A percentile compares a stretch with the other conserved stretches of the same genome.
These are phyloP conservation scores for Rhagoletis pomonella DNA, from an alignment of 1,140 invertebrate species.

Conservation along the genomic window DNA sequence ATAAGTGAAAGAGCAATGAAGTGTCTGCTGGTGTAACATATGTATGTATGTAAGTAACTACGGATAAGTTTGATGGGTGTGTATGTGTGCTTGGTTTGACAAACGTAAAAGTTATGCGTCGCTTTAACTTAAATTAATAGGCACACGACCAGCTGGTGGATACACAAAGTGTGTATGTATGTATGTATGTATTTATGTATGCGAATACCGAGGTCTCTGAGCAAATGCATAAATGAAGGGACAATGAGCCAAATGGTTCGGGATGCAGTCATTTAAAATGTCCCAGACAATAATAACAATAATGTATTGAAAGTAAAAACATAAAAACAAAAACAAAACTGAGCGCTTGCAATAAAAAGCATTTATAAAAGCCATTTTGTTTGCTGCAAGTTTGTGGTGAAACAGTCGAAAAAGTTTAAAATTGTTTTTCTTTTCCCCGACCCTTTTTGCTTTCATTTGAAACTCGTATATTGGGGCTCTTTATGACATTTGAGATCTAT, in stretches of 20 bases:
- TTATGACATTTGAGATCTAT: background rate
- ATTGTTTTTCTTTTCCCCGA: background rate
- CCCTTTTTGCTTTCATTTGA: background rate
- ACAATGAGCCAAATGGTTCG: slow-evolving; percentile 31
- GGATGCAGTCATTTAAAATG: slow-evolving; percentile 16
- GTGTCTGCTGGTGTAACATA: background rate
- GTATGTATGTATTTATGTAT: background rate
- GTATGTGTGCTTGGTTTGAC: background rate
- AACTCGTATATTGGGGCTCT: background rate
- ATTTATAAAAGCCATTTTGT: slow-evolving; percentile 28
- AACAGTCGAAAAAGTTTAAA: slow-evolving; percentile 29
- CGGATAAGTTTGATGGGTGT: background rate
- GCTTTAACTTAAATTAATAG: slow-evolving; percentile 50
- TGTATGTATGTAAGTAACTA: background rate
- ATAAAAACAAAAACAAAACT: slow-evolving; percentile 10
- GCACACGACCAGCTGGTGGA: slow-evolving; percentile 37
- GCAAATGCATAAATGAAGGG: background rate
- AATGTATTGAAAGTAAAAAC: slow-evolving; percentile 14
- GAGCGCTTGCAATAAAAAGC: background rate
- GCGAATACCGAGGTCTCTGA: background rate
- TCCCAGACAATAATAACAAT: slow-evolving; percentile 47
- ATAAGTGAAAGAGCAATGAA: background rate
- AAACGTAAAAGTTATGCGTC: slow-evolving; percentile 43
- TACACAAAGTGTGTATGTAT: background rate
- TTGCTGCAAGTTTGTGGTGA: background rate